phyloP scores from a whole-genome alignment of 1,140 invertebrate genomes.

The Saccostrea cuccullata region DNA sequence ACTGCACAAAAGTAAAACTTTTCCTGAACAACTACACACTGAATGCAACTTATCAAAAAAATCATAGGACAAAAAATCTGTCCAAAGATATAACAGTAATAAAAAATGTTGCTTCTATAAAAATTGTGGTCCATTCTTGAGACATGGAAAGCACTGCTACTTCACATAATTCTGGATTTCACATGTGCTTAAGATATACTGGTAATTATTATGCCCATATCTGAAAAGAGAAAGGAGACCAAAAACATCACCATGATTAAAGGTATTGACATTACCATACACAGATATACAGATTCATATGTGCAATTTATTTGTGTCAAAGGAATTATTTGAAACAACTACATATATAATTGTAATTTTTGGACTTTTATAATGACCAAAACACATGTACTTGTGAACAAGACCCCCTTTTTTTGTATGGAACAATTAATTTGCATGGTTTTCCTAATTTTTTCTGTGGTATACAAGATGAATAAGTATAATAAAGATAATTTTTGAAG shows the following conservation, averaged over 20 bases:
- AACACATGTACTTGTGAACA: too few species aligned
- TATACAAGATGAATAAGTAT: too few species aligned
- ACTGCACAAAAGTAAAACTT: neutral
- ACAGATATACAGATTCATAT: neutral
- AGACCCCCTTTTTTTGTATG: too few species aligned
- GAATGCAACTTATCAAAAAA: neutral
- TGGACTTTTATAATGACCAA: too few species aligned
- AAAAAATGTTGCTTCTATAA: neutral
- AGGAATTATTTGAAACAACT: too few species aligned
- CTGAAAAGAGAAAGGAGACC: neutral
- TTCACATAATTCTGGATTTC: neutral
- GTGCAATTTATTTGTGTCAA: neutral
- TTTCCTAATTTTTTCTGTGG: too few species aligned
- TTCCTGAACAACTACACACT: neutral
- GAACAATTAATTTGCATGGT: too few species aligned
- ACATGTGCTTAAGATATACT: neutral
- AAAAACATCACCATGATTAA: neutral
- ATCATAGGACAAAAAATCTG: neutral
- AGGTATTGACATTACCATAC: neutral
- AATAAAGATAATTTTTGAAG: too few species aligned
- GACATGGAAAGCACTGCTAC: slow-evolving; percentile 4
- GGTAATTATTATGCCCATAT: slow-evolving; percentile 6
- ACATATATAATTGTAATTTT: too few species aligned
- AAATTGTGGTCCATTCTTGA: neutral
- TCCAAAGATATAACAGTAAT: neutral